Evolutionary conservation across 2,888 invertebrate genomes (phyloP), one percentile per base, ranked within the genome.

Genomic region (Drosophila acutilabella): DNA sequence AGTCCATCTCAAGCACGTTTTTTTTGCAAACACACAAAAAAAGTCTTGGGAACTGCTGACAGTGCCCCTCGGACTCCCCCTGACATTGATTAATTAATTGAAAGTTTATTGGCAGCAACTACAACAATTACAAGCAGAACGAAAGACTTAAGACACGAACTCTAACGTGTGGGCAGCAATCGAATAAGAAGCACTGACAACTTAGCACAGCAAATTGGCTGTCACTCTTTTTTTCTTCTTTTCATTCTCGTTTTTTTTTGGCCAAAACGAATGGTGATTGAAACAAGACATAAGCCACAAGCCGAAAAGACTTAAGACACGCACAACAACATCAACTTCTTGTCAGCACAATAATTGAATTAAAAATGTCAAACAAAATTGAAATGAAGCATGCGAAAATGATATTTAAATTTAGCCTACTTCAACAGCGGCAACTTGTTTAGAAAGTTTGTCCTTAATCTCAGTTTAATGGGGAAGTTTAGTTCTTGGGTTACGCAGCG

Each of bases 61-160:
- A 78, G 58, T 13, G 54, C 40, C 18, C 30, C 36, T 18, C 13
- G 8, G 10, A 8, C 6, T 16, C 20, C 50, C 57, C 60, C 42
- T 58, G 75, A 82, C 83, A 65, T 71, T 83, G 83, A 83, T 83
- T 83, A 86, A 83, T 83, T 88, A 80, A 83, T 78, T 75, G 83
- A 42, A 47, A 67, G 52, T 69, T 74, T 71, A 81, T 75, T 62
- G 51, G 18, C 45, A 42, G 58, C 45, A 23, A 10, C 36, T 13
- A 13, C 36, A 36, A 36, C 64, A 58, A 64, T 83, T 80, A 80
- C 70, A 67, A 50, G 23, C 51, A 76, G 41, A 71, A 71, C 64
- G 59, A 79, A 74, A 64, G 71, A 64, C 80, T 64, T 67, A 66
- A 64, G 71, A 30, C 56, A 62, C 62, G 48, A 79, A 75, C 30